phyloP scores from a whole-genome alignment of 2,888 invertebrate genomes.

The Lasioglossum calceatum region DNA sequence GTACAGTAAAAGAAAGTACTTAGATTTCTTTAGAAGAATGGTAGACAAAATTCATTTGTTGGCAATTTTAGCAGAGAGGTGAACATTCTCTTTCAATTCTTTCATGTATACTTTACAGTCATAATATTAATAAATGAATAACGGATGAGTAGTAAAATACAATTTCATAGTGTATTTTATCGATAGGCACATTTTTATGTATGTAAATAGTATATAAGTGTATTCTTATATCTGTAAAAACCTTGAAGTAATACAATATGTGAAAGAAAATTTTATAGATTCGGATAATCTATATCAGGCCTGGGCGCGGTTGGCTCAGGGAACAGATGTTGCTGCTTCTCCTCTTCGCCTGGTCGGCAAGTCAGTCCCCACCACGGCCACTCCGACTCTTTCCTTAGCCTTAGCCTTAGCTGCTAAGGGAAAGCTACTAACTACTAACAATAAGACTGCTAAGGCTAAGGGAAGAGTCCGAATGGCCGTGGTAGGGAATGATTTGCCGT shows the following conservation, averaged over 20 bases:
- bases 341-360: too few relatives aligned
- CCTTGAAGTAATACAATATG: constrained; percentile 38
- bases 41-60: constrained; percentile 26
- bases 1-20: constrained; percentile 28
- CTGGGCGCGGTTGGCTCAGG: too few relatives aligned
- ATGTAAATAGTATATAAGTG: constrained; percentile 34
- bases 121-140: constrained; percentile 25
- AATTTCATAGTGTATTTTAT: constrained; percentile 31
- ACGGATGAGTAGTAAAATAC: constrained; percentile 19
- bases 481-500: too few relatives aligned
- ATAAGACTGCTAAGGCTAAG: too few relatives aligned
- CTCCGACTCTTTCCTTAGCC: too few relatives aligned
- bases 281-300: background rate
- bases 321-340: too few relatives aligned
- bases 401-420: too few relatives aligned
- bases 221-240: constrained; percentile 22
- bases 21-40: constrained; percentile 1
- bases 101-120: constrained; percentile 26
- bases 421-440: too few relatives aligned
- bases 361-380: too few relatives aligned
- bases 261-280: constrained; percentile 13
- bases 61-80: constrained; percentile 58
- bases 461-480: too few relatives aligned
- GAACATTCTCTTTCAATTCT: constrained; percentile 55
- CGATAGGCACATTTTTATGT: constrained; percentile 24